These are phyloP conservation scores for Percina caprodes DNA, from an alignment of 2,113 vertebrate species.

Conservation along the genomic window DNA sequence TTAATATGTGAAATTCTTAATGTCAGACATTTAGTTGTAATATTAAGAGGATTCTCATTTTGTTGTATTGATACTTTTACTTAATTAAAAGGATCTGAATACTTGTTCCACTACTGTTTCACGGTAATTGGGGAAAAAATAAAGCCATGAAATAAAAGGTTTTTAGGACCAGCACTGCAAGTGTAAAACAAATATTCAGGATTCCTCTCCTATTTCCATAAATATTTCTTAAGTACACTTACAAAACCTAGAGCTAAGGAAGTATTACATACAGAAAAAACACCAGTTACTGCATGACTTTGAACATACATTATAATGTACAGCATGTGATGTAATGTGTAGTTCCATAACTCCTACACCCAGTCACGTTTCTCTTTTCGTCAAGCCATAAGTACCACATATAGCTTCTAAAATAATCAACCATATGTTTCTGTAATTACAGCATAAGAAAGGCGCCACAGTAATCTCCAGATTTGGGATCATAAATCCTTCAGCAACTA, in stretches of 20 bases:
- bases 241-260: neutral
- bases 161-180: neutral
- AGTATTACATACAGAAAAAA: neutral
- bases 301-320: slow-evolving; percentile 17
- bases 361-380: slow-evolving; percentile 13
- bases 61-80: neutral
- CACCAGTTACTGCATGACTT: neutral
- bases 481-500: slow-evolving; percentile 51
- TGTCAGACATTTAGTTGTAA: neutral
- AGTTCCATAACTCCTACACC: slow-evolving; percentile 26
- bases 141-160: neutral
- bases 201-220: neutral
- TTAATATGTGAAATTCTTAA: neutral
- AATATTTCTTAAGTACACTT: slow-evolving; percentile 3
- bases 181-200: neutral
- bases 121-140: neutral
- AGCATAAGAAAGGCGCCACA: slow-evolving; percentile 15
- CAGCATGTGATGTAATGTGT: slow-evolving; percentile 8
- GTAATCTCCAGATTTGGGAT: slow-evolving; percentile 42
- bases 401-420: slow-evolving; percentile 58
- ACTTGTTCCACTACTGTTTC: neutral
- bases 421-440: slow-evolving; percentile 64
- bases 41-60: neutral
- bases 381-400: slow-evolving; percentile 42
- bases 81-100: neutral